phyloP scores from a whole-genome alignment of 2,113 vertebrate genomes.

The Donacobius atricapilla region DNA sequence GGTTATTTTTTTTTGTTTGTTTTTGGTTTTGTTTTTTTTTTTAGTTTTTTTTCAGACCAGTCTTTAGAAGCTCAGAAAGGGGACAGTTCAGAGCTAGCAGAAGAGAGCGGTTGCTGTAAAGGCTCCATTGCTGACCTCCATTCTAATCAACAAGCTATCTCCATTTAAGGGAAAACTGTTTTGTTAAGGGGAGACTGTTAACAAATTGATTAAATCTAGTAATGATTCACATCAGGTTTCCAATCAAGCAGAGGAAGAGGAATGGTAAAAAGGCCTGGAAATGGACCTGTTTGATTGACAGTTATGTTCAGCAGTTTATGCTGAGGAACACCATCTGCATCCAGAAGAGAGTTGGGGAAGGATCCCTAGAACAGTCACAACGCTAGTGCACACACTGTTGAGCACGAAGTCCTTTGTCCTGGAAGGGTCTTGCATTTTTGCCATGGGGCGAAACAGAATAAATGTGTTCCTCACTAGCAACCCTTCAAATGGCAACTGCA shows the following conservation, averaged over 20 bases:
- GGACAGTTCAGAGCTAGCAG: neutral
- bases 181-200: neutral
- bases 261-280: neutral
- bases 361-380: neutral
- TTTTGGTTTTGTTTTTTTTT: neutral
- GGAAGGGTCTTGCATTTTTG: neutral
- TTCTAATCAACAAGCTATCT: neutral
- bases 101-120: neutral
- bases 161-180: neutral
- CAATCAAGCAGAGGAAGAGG: neutral
- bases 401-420: neutral
- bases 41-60: rapidly evolving
- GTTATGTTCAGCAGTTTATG: neutral
- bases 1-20: neutral
- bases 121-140: neutral
- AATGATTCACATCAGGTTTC: neutral
- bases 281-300: neutral
- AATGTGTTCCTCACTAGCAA: neutral
- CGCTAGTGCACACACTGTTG: neutral
- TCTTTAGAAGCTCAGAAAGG: neutral
- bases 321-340: neutral
- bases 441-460: neutral
- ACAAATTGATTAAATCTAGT: neutral
- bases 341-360: neutral
- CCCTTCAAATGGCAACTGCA: neutral